Evolutionary conservation across 2,113 vertebrate genomes (phyloP), one percentile per base, ranked within the genome.

Genomic region (Phaethon lepturus): DNA sequence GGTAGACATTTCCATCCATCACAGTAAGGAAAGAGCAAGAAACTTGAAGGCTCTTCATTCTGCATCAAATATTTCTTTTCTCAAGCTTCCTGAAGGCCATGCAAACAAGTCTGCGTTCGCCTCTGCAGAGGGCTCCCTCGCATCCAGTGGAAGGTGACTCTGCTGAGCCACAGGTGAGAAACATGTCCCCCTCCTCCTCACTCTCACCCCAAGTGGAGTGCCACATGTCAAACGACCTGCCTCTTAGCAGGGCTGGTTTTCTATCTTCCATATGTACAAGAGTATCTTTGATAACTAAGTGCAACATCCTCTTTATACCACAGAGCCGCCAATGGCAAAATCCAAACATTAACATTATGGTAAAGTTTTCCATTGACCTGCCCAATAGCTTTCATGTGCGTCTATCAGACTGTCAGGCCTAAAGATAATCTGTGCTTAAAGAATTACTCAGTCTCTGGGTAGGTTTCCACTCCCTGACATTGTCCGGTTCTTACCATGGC

Each of bases 1-100:
- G 26, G 85, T 45, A 79, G 74, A 76, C 66, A 73, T 53, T 90
- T 95, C 69, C 55, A 95, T 92, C 68, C 47, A 71, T 47, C 63
- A 63, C 18, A 93, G 40, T 42, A 88, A 71, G 42, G 26, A 83
- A 88, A 73, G 22, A 75, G 52, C 4, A 28, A 86, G 83, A 81
- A 96, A 59, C 58, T 19, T 40, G 52, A 88, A 77, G 40, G 75
- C 16, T 86, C 23, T 90, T 86, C n/a, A 50, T 31, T 63, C 59
- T 64, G 26, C 26, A 59, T 78, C 67, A 86, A 67, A 86, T 63
- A 1, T 7, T 44, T 83, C n/a, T 82, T 87, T 94, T 81, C 47
- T 75, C 42, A 77, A 45, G 28, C 76, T 56, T 86, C 60, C 76
- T 76, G 45, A 68, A 66, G 29, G 64, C 56, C 66, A 60, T 33